Evolutionary conservation across 1,140 invertebrate species (phyloP).

Genomic region (Drosophila prosaltans): DNA sequence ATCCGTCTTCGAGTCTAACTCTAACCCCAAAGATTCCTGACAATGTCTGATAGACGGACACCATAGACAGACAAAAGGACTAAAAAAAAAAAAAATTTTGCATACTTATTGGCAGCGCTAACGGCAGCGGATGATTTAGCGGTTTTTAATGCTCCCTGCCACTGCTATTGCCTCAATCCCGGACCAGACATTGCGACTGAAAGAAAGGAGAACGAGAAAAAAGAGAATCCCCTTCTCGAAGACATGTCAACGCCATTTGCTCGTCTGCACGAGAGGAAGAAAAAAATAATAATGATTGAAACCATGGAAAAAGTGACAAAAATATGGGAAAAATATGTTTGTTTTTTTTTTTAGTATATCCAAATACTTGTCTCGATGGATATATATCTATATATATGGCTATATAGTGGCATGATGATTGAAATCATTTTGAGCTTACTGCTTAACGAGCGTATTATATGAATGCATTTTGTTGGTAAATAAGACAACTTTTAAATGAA

Average conservation of each 20-base stretch:
- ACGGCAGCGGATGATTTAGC: constrained; percentile 63
- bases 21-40: constrained; percentile 22
- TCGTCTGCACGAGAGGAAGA: constrained; percentile 47
- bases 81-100: constrained; percentile 56
- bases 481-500: constrained; percentile 11
- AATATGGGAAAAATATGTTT: not conserved
- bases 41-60: constrained; percentile 53
- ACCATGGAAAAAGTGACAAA: constrained; percentile 8
- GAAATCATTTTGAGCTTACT: constrained; percentile 42
- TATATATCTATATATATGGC: not conserved
- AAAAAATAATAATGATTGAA: constrained; percentile 19
- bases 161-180: constrained; percentile 10
- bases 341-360: constrained; percentile 13
- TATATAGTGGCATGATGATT: constrained; percentile 29
- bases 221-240: constrained; percentile 32
- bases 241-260: constrained; percentile 62
- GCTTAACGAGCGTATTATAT: constrained; percentile 40
- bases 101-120: constrained; percentile 60
- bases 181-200: not conserved
- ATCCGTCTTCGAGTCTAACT: constrained; percentile 7
- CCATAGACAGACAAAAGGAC: constrained; percentile 55
- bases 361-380: too few relatives aligned
- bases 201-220: not conserved
- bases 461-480: constrained; percentile 2
- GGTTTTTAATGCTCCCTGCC: constrained; percentile 59